Evolutionary conservation across 2,888 invertebrate genomes (phyloP), one percentile per base, ranked within the genome.

Genomic region (Hofmannophila pseudospretella): DNA sequence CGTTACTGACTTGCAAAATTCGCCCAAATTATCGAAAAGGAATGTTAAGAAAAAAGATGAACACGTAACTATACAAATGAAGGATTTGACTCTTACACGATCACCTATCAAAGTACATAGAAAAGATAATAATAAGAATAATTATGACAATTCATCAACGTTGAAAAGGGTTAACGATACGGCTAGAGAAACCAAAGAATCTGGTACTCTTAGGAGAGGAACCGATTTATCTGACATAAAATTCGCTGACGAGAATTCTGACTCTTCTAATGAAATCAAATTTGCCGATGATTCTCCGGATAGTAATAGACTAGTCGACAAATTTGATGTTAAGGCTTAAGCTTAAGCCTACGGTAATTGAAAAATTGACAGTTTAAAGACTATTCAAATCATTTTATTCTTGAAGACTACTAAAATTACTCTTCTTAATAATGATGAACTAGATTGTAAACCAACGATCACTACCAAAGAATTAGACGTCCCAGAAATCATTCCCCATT

Each of bases 161-260:
- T 46, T 85, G 26, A 92, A 92, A 60, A 90, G 93, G 55, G 90
- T 93, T 34, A 91, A 90, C 1, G 88, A 85, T 42, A 67, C 86
- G n/a, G 88, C 89, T 0, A 90, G 92, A 52, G 93, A 93, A 61
- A 91, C 90, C 0, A 90, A 90, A 9, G 88, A 86, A 40, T 32
- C 57, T 41, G 82, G 86, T 41, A 78, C 80, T 0, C 59, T 90
- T 7, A 89, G 89, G 54, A 85, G 89, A 49, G 88, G 78, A 45
- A 81, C 88, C 32, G 89, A 89, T 50, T 76, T 91, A 36, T 89
- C 89, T 35, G 92, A 92, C 49, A 90, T 93, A 32, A 91, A 89
- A 57, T 94, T 91, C 62, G 94, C 91, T 4, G 93, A 94, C 55
- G 93, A 93, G 22, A 90, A 89, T 48, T 90, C 90, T 1, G 90